A percentile compares a stretch with the other conserved stretches of the same genome.
phyloP scores from a whole-genome alignment of 2,888 invertebrate genomes.

The Prosopocoilus inquinatus region DNA sequence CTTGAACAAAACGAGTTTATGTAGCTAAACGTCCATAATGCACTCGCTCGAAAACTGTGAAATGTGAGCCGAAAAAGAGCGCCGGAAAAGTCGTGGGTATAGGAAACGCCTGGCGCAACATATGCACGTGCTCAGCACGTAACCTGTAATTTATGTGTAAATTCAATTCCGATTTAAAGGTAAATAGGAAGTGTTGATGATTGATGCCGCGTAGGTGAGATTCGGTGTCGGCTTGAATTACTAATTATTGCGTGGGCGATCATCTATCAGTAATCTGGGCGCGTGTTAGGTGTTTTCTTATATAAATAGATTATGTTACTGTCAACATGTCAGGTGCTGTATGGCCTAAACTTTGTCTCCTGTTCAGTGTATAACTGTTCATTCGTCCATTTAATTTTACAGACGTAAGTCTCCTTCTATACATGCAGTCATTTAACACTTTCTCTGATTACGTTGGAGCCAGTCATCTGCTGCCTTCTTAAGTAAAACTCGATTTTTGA shows the following conservation, averaged over 20 bases:
- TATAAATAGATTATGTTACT: conserved; percentile 19
- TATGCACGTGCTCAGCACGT: not conserved
- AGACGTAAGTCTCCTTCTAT: too few relatives aligned
- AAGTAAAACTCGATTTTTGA: too few relatives aligned
- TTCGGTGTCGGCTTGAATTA: conserved; percentile 35
- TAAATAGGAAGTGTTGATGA: conserved; percentile 20
- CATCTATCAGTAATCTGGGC: conserved; percentile 30
- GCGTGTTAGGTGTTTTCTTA: conserved; percentile 30
- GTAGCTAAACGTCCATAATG: not conserved
- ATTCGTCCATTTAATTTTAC: not conserved
- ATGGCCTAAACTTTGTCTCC: conserved; percentile 14
- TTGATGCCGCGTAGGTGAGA: conserved; percentile 27
- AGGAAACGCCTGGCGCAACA: too few relatives aligned
- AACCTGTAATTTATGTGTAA: not conserved
- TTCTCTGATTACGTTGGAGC: too few relatives aligned
- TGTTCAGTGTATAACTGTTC: conserved; percentile 5
- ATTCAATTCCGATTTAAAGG: not conserved
- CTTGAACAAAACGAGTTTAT: not conserved
- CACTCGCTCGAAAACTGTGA: too few relatives aligned
- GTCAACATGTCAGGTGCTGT: conserved; percentile 17
- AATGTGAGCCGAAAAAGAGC: too few relatives aligned
- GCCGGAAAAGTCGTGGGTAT: too few relatives aligned
- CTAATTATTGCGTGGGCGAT: conserved; percentile 35
- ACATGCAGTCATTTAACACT: too few relatives aligned
- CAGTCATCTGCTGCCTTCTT: too few relatives aligned